Percentiles rank a stretch among this genome's conserved stretches.
phyloP scores from a whole-genome alignment of 2,888 invertebrate genomes.

The Dryocosmus kuriphilus region DNA sequence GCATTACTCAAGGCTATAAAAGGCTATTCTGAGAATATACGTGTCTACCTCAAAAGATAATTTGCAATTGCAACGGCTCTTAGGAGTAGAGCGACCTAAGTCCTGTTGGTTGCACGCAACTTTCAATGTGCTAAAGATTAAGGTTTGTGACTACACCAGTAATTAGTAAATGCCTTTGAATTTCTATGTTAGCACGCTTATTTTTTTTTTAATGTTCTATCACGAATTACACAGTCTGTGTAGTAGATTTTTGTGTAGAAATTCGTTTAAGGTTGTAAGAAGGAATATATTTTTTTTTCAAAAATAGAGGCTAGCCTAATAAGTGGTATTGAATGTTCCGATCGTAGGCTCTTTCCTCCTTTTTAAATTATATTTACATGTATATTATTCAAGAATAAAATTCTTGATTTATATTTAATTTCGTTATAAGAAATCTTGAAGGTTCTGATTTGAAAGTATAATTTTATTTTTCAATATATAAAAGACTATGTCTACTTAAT shows the following conservation, averaged over 20 bases:
- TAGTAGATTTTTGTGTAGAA: background rate
- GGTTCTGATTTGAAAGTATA: no score
- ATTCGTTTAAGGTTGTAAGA: background rate
- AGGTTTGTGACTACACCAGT: slow-evolving; percentile 65
- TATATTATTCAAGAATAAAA: background rate
- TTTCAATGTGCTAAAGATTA: slow-evolving; percentile 68
- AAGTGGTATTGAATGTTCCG: background rate
- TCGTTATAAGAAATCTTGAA: no score
- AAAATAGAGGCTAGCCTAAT: background rate
- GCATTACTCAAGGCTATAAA: slow-evolving; percentile 73
- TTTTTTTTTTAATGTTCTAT: background rate
- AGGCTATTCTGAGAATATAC: slow-evolving; percentile 76
- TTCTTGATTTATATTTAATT: background rate
- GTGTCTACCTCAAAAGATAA: slow-evolving; percentile 76
- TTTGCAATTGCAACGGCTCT: slow-evolving; percentile 69
- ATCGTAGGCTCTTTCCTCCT: background rate
- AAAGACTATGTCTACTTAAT: no score
- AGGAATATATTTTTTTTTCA: background rate
- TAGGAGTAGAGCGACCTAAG: slow-evolving; percentile 53
- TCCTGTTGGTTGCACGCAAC: slow-evolving; percentile 68
- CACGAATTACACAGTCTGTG: background rate
- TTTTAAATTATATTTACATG: background rate
- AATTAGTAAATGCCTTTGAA: slow-evolving; percentile 56
- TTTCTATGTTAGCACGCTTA: slow-evolving; percentile 23
- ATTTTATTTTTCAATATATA: no score